A percentile compares a stretch with the other conserved stretches of the same genome.
phyloP scores from a whole-genome alignment of 1,140 invertebrate genomes.

The Drosophila insularis region DNA sequence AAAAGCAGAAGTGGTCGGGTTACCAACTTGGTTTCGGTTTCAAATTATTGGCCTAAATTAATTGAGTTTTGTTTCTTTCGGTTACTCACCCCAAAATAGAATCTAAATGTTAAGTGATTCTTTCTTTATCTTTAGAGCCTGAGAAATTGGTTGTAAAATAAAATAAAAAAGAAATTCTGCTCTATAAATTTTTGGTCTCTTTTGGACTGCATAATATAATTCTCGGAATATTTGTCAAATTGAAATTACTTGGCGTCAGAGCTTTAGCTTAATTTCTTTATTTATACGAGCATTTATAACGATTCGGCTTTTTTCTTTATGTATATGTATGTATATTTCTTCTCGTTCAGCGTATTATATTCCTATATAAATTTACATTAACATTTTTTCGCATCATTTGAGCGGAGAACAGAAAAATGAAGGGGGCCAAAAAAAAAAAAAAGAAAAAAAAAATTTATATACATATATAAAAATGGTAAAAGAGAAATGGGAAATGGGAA shows the following conservation, averaged over 20 bases:
- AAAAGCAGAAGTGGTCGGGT: too few relatives aligned
- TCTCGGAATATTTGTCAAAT: conserved; percentile 10
- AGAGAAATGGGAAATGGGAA: conserved; percentile 19
- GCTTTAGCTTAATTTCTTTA: conserved; percentile 47
- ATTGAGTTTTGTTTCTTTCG: too few relatives aligned
- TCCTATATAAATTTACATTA: conserved; percentile 78
- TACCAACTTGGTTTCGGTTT: too few relatives aligned
- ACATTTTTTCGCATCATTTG: conserved; percentile 75
- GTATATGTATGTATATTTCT: not conserved
- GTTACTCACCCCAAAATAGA: too few relatives aligned
- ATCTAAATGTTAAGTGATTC: not conserved
- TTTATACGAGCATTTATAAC: conserved; percentile 62
- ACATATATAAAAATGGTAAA: not conserved
- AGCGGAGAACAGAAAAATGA: conserved; percentile 22
- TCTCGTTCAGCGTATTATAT: conserved; percentile 66
- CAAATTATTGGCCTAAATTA: too few relatives aligned
- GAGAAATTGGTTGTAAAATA: not conserved
- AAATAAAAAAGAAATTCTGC: not conserved
- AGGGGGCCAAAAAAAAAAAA: not conserved
- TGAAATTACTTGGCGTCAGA: not conserved
- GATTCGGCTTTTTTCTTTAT: not conserved
- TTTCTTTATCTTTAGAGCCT: not conserved
- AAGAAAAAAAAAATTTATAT: not conserved
- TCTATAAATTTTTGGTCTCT: not conserved
- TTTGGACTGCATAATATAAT: not conserved